Conservation (phyloP, 2,888 invertebrate species). For the Agriotes lineatus region DNA sequence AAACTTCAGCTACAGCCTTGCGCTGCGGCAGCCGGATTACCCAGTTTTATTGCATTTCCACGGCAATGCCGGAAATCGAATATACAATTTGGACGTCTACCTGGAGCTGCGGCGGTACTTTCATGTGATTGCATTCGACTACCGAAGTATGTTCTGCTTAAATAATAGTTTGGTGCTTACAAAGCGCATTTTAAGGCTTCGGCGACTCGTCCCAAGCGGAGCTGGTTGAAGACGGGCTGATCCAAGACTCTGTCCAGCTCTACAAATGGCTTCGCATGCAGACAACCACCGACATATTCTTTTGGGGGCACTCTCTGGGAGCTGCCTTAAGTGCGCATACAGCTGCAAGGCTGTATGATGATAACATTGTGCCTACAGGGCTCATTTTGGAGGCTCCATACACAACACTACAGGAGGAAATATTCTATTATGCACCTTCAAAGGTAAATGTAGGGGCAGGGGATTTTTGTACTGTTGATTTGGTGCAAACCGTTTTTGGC, state of each 20-base stretch:
- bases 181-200: constrained; percentile 55
- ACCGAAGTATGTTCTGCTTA: constrained; percentile 57
- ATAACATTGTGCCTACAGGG: constrained; percentile 50
- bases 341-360: constrained; percentile 48
- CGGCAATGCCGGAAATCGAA: constrained; percentile 62
- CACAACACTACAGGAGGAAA: constrained; percentile 58
- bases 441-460: constrained; percentile 6
- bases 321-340: constrained; percentile 58
- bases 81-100: constrained; percentile 74
- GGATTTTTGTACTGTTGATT: too few species aligned
- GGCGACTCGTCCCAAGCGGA: constrained; percentile 58
- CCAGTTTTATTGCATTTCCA: constrained; percentile 63
- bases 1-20: constrained; percentile 68
- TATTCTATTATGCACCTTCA: constrained; percentile 9
- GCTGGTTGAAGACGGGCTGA: constrained; percentile 58
- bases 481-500: too few species aligned
- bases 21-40: constrained; percentile 66
- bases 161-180: neutral
- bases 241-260: constrained; percentile 58
- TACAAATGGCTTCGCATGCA: constrained; percentile 56
- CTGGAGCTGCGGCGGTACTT: constrained; percentile 73
- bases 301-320: constrained; percentile 63
- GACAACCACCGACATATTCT: constrained; percentile 56
- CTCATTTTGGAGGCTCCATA: constrained; percentile 60
- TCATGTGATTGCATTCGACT: constrained; percentile 63